Evolutionary conservation across 2,797 vertebrate species (phyloP), one percentile per base, ranked within the genome.

Genomic region (Danio albolineatus): DNA sequence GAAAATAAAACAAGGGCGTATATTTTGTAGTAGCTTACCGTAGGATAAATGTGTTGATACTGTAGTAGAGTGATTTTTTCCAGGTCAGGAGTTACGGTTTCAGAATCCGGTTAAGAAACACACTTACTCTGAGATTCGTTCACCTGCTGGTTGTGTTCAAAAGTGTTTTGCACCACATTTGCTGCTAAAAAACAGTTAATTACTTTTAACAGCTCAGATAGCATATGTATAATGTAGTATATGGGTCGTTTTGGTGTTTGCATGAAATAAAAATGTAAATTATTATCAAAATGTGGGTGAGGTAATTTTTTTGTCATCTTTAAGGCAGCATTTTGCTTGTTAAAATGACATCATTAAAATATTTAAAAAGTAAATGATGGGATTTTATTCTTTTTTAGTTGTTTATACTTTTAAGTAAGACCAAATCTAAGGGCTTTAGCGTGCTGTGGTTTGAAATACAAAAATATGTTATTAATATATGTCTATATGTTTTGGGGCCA

Each of bases 61-160:
- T n/a, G n/a, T n/a, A n/a, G 28, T 28, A 1, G 28, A 28, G 28
- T 28, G 28, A 28, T 28, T 28, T 19, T 46, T 61, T 61, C 61
- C 43, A 71, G 56, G 76, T 71, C 56, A 78, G 64, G 48, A 77
- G 53, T 71, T 10, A 13, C 10, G 7, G 76, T 46, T 51, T 71
- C 9, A 6, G 28, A 78, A 43, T 78, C 36, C 14, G 65, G 38
- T 64, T 67, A 69, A 49, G 73, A 71, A 61, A 36, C 54, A 41
- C 54, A 41, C 44, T 78, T 59, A 41, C 44, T 78, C 70, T 49
- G 28, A 60, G 54, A 28, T 60, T 49, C 4, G 44, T 28, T 56
- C 65, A 51, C 66, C 65, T 78, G 56, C 76, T 60, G 43, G 43
- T 16, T 4, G 48, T 28, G 43, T 70, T 66, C 17, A 56, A 44